phyloP scores from a whole-genome alignment of 1,140 invertebrate genomes.

The Ceratitis capitata region DNA sequence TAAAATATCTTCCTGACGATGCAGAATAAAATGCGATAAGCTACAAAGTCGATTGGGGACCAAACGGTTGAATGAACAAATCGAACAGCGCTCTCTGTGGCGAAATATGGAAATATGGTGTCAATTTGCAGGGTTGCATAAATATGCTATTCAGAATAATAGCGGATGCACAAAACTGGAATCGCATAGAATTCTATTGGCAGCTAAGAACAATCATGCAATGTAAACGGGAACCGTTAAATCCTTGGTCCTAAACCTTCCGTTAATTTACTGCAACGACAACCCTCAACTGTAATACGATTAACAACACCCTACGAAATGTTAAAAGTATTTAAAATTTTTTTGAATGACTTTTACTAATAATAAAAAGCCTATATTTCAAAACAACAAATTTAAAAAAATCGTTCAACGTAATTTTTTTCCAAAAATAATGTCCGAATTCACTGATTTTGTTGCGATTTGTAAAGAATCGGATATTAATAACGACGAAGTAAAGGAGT shows the following conservation, averaged over 20 bases:
- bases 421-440: slow-evolving; percentile 43
- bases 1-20: not conserved
- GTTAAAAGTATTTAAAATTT: no score
- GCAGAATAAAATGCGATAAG: not conserved
- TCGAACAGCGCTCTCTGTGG: not conserved
- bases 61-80: not conserved
- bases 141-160: not conserved
- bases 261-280: no score
- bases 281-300: no score
- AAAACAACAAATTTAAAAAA: no score
- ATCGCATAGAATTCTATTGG: not conserved
- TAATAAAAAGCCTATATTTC: no score
- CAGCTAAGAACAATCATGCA: no score
- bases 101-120: not conserved
- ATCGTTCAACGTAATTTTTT: no score
- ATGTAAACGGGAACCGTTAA: no score
- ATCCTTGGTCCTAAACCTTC: no score
- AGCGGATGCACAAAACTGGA: not conserved
- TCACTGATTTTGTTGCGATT: slow-evolving; percentile 68
- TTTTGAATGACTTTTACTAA: no score
- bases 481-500: slow-evolving; percentile 88
- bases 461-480: slow-evolving; percentile 79
- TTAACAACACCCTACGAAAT: no score
- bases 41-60: not conserved
- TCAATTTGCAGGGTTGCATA: not conserved